Evolutionary conservation across 2,113 vertebrate species (phyloP), one percentile per base, ranked within the genome.

Genomic region (Thymallus thymallus): DNA sequence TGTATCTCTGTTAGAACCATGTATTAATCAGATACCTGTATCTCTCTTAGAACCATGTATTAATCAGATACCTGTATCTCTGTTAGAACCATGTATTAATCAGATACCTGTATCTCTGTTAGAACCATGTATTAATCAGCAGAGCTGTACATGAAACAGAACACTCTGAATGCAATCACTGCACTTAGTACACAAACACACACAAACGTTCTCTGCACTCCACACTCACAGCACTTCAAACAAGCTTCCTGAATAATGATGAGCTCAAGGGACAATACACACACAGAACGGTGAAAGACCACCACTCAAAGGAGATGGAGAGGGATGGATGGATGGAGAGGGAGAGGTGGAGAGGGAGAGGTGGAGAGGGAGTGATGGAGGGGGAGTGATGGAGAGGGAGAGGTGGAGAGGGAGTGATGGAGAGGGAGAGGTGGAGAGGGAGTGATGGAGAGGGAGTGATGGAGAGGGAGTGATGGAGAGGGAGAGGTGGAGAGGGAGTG

Each of bases 181-280:
- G 26, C 71, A 79, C 18, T 26, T 69, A n/a, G 58, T 20, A 13
- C 30, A 66, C 65, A 67, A 6, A 46, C 35, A 68, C 66, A 23
- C 22, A 45, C 18, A 23, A 10, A 68, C 6, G 6, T 61, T 61
- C 22, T 3, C 6, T 1, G 20, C 66, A 12, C 18, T 23, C 6
- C 66, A 22, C 66, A 68, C 18, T 35, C 29, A 22, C 75, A 70
- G 60, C 51, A 20, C 71, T 91, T 90, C 85, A 89, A 82, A 90
- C 73, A 64, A 75, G 82, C 81, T 68, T 85, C 79, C 88, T 88
- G 91, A 89, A 92, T 91, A 86, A 76, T 87, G 83, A 92, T 90
- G 88, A 91, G 87, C 79, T 61, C 30, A 61, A 22, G 18, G 16
- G 60, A 73, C 74, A 87, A 87, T 84, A 72, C 23, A 26, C 30